Base-by-base conservation (phyloP, 2,888 invertebrate genomes). In the Tortrix viridana region DNA sequence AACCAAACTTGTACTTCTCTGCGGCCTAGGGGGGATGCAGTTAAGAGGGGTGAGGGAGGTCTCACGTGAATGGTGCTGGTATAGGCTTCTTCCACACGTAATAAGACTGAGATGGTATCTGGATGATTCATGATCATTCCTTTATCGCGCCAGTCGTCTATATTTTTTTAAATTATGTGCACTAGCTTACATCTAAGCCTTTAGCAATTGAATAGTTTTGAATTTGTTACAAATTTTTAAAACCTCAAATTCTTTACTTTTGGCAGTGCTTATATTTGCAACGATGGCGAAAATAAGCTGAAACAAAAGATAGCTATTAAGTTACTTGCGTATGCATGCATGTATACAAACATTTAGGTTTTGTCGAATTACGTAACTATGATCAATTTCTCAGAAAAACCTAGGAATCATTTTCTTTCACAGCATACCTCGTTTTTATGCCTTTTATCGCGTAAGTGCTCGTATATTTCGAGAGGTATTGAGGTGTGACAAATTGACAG, bases 81-180 rank as follows among this genome's bases (percentile, higher is more conserved):
- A 60, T 76, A 73, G 73, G 71, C 74, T 72, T 32, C 67, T 69
- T 67, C 67, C 72, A 71, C 69, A 68, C 65, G 70, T 71, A 75
- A 70, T 75, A 74, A 71, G 72, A 62, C 62, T 60, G 41, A 62
- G 75, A 73, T 73, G 72, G 68, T 75, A 75, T 72, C 68, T 71
- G 53, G 64, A 59, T 69, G 74, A 76, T 74, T 76, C 75, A 76
- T 76, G 71, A 68, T 67, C 70, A 67, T 68, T 71, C 66, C 65
- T 70, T 67, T 70, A 70, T 70, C 70, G 60, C 26, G 43, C 48
- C 46, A 55, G 52, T 43, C 46, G 59, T 54, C 55, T 55, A 61
- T 66, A 60, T 57, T 65, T 65, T 61, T 32, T 48, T 59, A 20
- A 59, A 62, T 41, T 56, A 16, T 32, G 18, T 26, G 43, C 18